Evolutionary conservation across 92 coral and sea anemone species (phyloP).

Genomic region (Actinostola sp.): DNA sequence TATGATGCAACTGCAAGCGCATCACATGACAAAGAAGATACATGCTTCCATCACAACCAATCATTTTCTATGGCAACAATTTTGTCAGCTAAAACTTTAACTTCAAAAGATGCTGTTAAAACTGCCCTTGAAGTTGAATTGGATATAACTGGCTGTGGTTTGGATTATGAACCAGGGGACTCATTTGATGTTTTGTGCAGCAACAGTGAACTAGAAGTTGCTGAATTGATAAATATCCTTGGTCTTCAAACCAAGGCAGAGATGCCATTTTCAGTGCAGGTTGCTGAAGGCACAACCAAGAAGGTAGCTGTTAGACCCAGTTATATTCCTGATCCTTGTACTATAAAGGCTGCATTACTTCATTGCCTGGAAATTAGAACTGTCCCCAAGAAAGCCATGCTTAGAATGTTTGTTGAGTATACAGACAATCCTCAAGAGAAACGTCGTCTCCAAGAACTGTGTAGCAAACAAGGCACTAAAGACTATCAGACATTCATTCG

Average conservation of each 20-base stretch:
- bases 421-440: slow-evolving; percentile 69
- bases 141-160: slow-evolving; percentile 71
- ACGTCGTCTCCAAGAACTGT: slow-evolving; percentile 88
- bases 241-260: slow-evolving; percentile 56
- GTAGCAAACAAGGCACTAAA: slow-evolving; percentile 90
- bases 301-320: slow-evolving; percentile 72
- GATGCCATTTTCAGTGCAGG: slow-evolving; percentile 50
- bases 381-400: slow-evolving; percentile 87
- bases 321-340: slow-evolving; percentile 75
- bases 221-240: slow-evolving; percentile 59
- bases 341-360: slow-evolving; percentile 66
- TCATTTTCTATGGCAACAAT: slow-evolving; percentile 82
- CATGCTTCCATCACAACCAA: slow-evolving; percentile 18
- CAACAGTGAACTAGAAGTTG: slow-evolving; percentile 69
- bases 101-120: slow-evolving; percentile 69
- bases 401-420: slow-evolving; percentile 80
- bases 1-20: slow-evolving; percentile 46
- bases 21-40: not conserved
- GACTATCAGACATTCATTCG: slow-evolving; percentile 77
- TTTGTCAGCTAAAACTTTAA: slow-evolving; percentile 67
- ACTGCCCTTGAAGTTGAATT: slow-evolving; percentile 77
- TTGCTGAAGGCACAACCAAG: slow-evolving; percentile 61
- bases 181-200: slow-evolving; percentile 90
- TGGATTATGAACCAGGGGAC: slow-evolving; percentile 89
- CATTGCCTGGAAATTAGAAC: slow-evolving; percentile 86